phyloP scores from a whole-genome alignment of 2,888 invertebrate species.

The Cepaea hortensis region DNA sequence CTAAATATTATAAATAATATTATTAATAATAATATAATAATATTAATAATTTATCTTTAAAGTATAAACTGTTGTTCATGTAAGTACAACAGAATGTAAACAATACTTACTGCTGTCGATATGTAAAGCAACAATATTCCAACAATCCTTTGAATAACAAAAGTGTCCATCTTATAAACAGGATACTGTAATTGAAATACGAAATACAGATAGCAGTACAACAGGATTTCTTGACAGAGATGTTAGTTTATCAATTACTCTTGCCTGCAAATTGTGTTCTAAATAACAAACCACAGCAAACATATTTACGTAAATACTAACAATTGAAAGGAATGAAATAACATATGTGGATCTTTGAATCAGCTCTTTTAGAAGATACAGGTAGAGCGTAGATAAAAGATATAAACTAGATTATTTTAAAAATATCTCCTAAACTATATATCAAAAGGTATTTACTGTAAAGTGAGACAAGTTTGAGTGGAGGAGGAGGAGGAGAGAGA shows the following conservation, averaged over 20 bases:
- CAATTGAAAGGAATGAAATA: not conserved
- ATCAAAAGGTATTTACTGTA: not conserved
- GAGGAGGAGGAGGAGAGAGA: not conserved
- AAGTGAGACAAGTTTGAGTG: not conserved
- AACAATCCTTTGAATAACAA: not conserved
- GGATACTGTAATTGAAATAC: not conserved
- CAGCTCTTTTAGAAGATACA: too few species aligned
- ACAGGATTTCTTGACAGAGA: not conserved
- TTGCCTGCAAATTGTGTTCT: not conserved
- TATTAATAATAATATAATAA: not conserved
- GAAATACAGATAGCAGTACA: too few species aligned
- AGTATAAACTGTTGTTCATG: not conserved
- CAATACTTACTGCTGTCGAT: not conserved
- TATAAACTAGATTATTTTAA: too few species aligned
- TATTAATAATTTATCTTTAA: not conserved
- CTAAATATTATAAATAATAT: not conserved
- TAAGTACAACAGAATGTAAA: not conserved
- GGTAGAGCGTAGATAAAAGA: too few species aligned
- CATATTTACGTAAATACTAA: not conserved
- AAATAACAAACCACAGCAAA: slow-evolving; percentile 6
- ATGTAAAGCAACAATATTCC: not conserved
- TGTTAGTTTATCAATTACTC: not conserved
- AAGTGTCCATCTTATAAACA: not conserved
- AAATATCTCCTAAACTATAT: not conserved
- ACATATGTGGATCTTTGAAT: not conserved